Evolutionary conservation across 2,888 invertebrate genomes (phyloP).

Genomic region (Cheilosia urbana): DNA sequence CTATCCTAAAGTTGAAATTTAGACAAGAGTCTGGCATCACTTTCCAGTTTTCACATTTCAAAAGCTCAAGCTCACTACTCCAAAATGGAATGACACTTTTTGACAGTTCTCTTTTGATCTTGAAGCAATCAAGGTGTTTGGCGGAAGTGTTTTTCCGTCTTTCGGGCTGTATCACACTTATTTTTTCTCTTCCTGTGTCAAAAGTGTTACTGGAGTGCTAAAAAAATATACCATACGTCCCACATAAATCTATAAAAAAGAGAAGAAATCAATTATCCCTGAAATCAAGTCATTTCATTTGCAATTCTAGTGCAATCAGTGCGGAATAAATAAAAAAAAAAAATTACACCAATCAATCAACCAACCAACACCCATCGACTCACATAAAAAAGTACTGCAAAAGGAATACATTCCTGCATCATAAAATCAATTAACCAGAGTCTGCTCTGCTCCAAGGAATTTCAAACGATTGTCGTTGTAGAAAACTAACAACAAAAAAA

Average conservation of each 20-base stretch:
- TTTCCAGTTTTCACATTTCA: too few species aligned
- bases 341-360: conserved; percentile 53
- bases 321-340: conserved; percentile 30
- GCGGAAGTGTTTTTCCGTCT: conserved; percentile 58
- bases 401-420: conserved; percentile 58
- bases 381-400: conserved; percentile 35
- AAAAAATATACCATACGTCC: conserved; percentile 34
- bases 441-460: conserved; percentile 29
- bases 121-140: conserved; percentile 57
- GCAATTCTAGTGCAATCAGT: conserved; percentile 55
- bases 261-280: conserved; percentile 18
- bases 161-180: conserved; percentile 47
- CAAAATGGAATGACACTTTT: conserved; percentile 32
- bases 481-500: conserved; percentile 57
- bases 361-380: conserved; percentile 72
- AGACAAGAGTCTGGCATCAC: too few species aligned
- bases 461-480: conserved; percentile 34
- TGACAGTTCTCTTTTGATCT: conserved; percentile 74
- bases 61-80: too few species aligned
- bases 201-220: conserved; percentile 70
- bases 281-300: conserved; percentile 16
- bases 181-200: conserved; percentile 60
- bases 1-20: too few species aligned
- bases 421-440: conserved; percentile 63
- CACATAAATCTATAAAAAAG: conserved; percentile 25